Evolutionary conservation across 2,797 vertebrate genomes (phyloP), one percentile per base, ranked within the genome.

Genomic region (Spinibarbus caldwelli): DNA sequence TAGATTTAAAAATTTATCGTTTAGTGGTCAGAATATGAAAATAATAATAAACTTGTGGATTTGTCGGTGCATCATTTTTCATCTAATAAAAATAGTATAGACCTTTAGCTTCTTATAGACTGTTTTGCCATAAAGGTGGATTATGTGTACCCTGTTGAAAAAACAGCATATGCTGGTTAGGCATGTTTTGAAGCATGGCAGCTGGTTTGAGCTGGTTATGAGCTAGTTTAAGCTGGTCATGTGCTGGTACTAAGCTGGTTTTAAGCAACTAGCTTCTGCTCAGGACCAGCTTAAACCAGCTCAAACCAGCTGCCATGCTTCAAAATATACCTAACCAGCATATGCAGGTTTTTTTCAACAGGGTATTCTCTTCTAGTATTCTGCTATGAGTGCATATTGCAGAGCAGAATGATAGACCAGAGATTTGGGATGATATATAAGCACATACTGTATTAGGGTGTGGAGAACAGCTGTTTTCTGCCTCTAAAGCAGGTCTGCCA

Each of bases 381-480:
- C 23, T 59, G 23, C 4, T 78, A 26, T 59, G 36, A 59, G 75
- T 59, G 36, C 49, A 57, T 36, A 54, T 26, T 78, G 43, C 49
- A 43, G 29, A 82, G 75, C n/a, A 64, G 73, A 80, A 84, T 49
- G 64, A 57, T 78, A 78, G 36, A 59, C 36, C 75, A 59, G 52
- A 77, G 75, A 59, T 23, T 38, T 41, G 23, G 73, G 45, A 45
- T 82, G 87, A 52, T 87, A 82, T 91, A 87, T 87, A 87, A 82
- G 86, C 85, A 52, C 73, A 84, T 85, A 64, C 45, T 87, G 84
- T 83, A 43, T 73, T 78, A 71, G 83, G 87, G 83, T 68, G 75
- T 78, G 84, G 73, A 45, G 71, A 91, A 87, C 90, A 87, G 89
- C 90, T 89, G 90, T 89, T 89, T 88, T 88, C 85, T 88, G 90